Evolutionary conservation across 2,888 invertebrate species (phyloP), one percentile per base, ranked within the genome.

Genomic region (Cantharis rufa): DNA sequence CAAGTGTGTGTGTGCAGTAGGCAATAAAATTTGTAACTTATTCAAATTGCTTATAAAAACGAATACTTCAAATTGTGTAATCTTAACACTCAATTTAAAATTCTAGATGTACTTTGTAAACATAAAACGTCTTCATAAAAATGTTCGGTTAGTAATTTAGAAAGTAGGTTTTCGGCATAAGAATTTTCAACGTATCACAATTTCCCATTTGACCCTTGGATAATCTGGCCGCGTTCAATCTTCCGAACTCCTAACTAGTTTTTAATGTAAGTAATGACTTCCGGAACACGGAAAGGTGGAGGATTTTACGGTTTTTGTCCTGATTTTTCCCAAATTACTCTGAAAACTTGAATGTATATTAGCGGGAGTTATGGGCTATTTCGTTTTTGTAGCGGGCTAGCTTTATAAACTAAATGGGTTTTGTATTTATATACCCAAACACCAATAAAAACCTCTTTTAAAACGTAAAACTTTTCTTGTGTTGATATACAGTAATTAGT

Each of bases 221-320:
- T 82, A 81, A 82, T 82, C 81, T 80, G 81, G 78, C 79, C 78
- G 80, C 81, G 82, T 81, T 82, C 81, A 82, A 82, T 82, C 81
- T 81, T 79, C 80, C 80, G 75, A 82, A 82, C 81, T 83, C 81
- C 82, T 82, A 82, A 83, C 82, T 83, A 83, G 83, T 83, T 83
- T 83, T 83, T 83, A 83, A 83, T 83, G 83, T 83, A 83, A 83
- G 83, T 83, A 83, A 83, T 83, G 83, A 82, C 83, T 83, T 82
- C 82, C 82, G 80, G 78, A 79, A 80, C 80, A 81, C 81, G 80
- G 79, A 76, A 81, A 82, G 81, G 82, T 83, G 81, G 80, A 79
- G 81, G 78, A 81, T 83, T 83, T 83, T 82, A 83, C 81, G 82
- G 83, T 82, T 83, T 82, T 83, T 83, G 81, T 81, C 81, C 81